phyloP scores from a whole-genome alignment of 2,888 invertebrate species.

The Drosophila ezoana region DNA sequence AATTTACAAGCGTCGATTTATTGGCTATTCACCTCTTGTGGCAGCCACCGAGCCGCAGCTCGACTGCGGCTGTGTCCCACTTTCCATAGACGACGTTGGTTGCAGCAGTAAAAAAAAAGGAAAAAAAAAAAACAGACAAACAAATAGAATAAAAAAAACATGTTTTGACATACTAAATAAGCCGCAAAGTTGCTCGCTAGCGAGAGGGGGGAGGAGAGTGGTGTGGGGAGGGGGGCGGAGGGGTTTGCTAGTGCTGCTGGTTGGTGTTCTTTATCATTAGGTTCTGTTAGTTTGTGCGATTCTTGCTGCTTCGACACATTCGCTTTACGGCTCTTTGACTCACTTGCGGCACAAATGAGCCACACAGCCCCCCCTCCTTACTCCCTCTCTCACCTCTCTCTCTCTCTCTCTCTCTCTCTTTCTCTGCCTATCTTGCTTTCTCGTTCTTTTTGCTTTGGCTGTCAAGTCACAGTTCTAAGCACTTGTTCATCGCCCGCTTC shows the following conservation, averaged over 20 bases:
- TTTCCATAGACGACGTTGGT: constrained; percentile 67
- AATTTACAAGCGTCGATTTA: constrained; percentile 82
- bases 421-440: neutral
- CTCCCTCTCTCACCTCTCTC: neutral
- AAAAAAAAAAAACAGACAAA: constrained; percentile 21
- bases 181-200: constrained; percentile 60
- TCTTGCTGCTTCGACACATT: constrained; percentile 72
- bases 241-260: neutral
- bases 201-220: neutral
- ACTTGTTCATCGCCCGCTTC: constrained; percentile 44
- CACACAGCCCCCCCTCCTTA: constrained; percentile 10
- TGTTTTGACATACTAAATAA: constrained; percentile 81
- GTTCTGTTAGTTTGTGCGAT: constrained; percentile 79
- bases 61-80: constrained; percentile 69
- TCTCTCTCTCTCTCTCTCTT: neutral
- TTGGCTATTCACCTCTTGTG: constrained; percentile 84
- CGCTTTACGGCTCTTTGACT: constrained; percentile 79
- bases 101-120: constrained; percentile 52
- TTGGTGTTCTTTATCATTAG: constrained; percentile 76
- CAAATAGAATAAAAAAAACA: constrained; percentile 60
- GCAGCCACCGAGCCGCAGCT: constrained; percentile 37
- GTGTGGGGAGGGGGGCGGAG: neutral
- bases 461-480: constrained; percentile 58
- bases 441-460: constrained; percentile 23
- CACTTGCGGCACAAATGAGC: constrained; percentile 74